Evolutionary conservation across 2,113 vertebrate species (phyloP).

Genomic region (Azemiops feae): DNA sequence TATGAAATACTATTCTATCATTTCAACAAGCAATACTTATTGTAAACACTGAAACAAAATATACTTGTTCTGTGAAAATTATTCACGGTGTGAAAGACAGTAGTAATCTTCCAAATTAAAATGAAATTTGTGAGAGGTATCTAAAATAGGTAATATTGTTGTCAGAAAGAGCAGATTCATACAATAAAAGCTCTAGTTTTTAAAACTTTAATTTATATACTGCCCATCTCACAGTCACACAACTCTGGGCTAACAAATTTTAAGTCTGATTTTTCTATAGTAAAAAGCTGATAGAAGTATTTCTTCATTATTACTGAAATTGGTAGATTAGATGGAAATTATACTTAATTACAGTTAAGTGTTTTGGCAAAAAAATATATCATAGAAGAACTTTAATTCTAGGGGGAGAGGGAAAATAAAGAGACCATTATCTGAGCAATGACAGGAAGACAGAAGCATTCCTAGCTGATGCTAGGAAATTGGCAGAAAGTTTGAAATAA

Average conservation of each 20-base stretch:
- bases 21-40: neutral
- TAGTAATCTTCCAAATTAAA: neutral
- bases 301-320: conserved; percentile 9
- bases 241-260: neutral
- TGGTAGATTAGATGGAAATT: neutral
- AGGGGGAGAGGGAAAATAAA: neutral
- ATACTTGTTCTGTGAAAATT: neutral
- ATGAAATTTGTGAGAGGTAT: neutral
- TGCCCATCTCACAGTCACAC: neutral
- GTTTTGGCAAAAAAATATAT: neutral
- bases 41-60: neutral
- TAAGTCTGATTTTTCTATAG: neutral
- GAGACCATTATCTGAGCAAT: neutral
- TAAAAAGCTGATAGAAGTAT: neutral
- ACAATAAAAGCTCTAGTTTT: neutral
- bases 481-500: neutral
- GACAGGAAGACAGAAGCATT: conserved; percentile 10
- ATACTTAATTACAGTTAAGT: neutral
- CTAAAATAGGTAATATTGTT: neutral
- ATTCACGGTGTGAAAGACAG: neutral
- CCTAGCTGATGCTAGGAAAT: conserved; percentile 13
- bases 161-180: neutral
- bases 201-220: neutral
- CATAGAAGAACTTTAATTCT: neutral
- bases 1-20: neutral